Percentiles rank a stretch among this genome's conserved stretches.
Evolutionary conservation across 1,140 invertebrate species (phyloP).

Genomic region (Drosophila novamexicana): DNA sequence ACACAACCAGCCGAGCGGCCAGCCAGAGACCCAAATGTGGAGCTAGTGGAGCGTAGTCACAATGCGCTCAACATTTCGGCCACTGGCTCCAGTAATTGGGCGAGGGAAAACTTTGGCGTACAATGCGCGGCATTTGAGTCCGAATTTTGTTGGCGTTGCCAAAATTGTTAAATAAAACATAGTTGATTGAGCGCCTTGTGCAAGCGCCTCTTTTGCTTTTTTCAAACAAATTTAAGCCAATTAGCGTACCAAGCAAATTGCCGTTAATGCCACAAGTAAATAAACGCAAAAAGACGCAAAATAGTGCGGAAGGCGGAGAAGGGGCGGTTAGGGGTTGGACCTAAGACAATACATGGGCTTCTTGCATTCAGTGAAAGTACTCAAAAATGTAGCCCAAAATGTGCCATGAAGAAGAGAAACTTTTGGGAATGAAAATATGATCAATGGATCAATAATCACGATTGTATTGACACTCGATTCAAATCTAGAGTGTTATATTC

Average conservation of each 20-base stretch:
- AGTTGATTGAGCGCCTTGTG: slow-evolving; percentile 69
- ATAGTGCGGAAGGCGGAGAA: not conserved
- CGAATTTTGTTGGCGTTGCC: slow-evolving; percentile 44
- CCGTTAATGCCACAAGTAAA: slow-evolving; percentile 68
- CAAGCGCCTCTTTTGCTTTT: slow-evolving; percentile 47
- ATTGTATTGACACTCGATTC: too few species aligned
- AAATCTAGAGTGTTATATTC: too few species aligned
- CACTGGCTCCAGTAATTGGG: slow-evolving; percentile 55
- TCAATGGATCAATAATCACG: not conserved
- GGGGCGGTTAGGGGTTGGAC: slow-evolving; percentile 1
- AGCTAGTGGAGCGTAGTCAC: slow-evolving; percentile 56
- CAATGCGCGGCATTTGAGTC: slow-evolving; percentile 70
- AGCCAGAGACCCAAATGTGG: slow-evolving; percentile 23
- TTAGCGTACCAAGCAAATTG: slow-evolving; percentile 63
- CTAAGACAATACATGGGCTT: slow-evolving; percentile 70
- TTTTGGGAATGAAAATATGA: not conserved
- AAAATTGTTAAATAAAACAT: slow-evolving; percentile 20
- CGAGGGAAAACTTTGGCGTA: slow-evolving; percentile 69
- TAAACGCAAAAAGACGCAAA: slow-evolving; percentile 48
- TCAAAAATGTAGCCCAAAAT: slow-evolving; percentile 7
- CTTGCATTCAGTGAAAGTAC: slow-evolving; percentile 66
- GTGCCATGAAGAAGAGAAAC: not conserved
- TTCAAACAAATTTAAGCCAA: slow-evolving; percentile 61
- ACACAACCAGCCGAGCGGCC: slow-evolving; percentile 26
- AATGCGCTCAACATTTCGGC: slow-evolving; percentile 28